Evolutionary conservation across 2,888 invertebrate species (phyloP), one percentile per base, ranked within the genome.

Genomic region (Hypomecis punctinalis): DNA sequence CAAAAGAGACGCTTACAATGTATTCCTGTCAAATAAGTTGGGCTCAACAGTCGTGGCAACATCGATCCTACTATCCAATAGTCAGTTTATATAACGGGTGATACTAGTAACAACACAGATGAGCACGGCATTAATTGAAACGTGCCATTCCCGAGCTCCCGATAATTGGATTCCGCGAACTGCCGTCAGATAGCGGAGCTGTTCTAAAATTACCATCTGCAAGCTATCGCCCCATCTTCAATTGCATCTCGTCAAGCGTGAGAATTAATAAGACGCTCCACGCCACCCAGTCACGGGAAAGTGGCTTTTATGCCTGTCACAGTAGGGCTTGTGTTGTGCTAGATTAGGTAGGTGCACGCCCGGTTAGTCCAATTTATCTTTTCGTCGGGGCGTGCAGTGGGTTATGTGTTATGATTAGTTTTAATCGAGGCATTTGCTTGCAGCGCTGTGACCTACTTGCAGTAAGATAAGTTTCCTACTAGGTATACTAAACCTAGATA

Each of bases 211-310:
- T 67, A 70, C 64, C 72, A 76, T 68, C 73, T 66, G 68, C 62
- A 52, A 47, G 48, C 60, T 61, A 53, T 61, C 66, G 52, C 67
- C 47, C 52, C 60, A 63, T 70, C 75, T 76, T 74, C 80, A 83
- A 83, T 83, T 82, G 81, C 78, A 79, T 77, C 77, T 78, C 77
- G 79, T 80, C 76, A 76, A 67, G 68, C 68, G 66, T 67, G 71
- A 72, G 66, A 75, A 75, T 76, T 72, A 68, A 76, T 72, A 70
- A 68, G 56, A 72, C 63, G 62, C 69, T 66, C 68, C 67, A 63
- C 42, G 33, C 40, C 7, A 11, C n/a, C 7, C 11, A n/a, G 35
- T 11, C 61, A 61, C 43, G 13, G 63, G 10, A 63, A 57, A 67
- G 23, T 39, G 47, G 23, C 36, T 59, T 54, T 43, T 63, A 36